Conservation (phyloP, 2,888 invertebrate species). For the Amblyteles armatorius region DNA sequence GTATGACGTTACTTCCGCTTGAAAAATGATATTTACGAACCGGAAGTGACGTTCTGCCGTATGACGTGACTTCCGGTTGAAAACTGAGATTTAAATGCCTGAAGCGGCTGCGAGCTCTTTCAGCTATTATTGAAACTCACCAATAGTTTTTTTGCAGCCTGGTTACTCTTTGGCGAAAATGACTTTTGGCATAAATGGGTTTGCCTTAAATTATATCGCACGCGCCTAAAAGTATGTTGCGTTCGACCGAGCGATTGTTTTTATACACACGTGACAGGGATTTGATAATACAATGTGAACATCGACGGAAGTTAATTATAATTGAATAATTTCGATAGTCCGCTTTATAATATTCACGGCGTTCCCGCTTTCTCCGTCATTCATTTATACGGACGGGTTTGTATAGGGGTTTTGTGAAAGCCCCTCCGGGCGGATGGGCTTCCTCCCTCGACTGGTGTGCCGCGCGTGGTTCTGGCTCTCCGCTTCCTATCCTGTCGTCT, state of each 20-base stretch:
- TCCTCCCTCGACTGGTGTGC: conserved; percentile 66
- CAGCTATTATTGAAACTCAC: too few species aligned
- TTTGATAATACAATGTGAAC: conserved; percentile 66
- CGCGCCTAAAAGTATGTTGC: neutral
- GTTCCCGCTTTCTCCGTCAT: conserved; percentile 51
- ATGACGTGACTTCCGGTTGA: too few species aligned
- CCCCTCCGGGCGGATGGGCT: conserved; percentile 73
- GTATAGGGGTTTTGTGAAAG: conserved; percentile 73
- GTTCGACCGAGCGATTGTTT: neutral
- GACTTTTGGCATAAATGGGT: neutral
- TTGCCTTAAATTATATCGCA: neutral
- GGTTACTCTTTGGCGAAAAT: neutral
- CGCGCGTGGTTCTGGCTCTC: conserved; percentile 54
- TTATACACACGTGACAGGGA: neutral
- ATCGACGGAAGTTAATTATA: conserved; percentile 71
- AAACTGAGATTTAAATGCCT: too few species aligned
- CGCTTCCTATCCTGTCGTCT: conserved; percentile 62
- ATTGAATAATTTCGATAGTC: conserved; percentile 63
- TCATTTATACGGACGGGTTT: conserved; percentile 56
- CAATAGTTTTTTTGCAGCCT: too few species aligned
- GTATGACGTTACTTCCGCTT: neutral
- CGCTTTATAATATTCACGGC: conserved; percentile 22
- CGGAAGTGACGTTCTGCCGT: too few species aligned
- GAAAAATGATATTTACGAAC: too few species aligned
- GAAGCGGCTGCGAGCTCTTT: too few species aligned